phyloP scores from a whole-genome alignment of 2,797 vertebrate genomes.

The Enteromius thamalakanensis region DNA sequence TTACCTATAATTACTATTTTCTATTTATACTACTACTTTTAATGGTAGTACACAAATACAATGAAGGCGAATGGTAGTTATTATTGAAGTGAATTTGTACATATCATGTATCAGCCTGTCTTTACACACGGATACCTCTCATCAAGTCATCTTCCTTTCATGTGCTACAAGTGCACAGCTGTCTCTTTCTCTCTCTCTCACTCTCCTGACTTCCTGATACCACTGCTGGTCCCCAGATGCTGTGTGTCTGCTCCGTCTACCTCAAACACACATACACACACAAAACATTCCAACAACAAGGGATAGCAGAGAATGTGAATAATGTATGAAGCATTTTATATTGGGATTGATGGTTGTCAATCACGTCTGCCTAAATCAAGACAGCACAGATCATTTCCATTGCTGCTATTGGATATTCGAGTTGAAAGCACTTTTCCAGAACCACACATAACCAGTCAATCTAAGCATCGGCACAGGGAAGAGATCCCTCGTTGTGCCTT shows the following conservation, averaged over 20 bases:
- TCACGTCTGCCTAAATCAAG: conserved; percentile 69
- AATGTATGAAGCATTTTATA: conserved; percentile 69
- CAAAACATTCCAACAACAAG: conserved; percentile 63
- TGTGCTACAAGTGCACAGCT: conserved; percentile 41
- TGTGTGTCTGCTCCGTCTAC: conserved; percentile 36
- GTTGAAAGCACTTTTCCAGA: conserved; percentile 61
- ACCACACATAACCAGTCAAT: conserved; percentile 66
- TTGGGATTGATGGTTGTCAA: conserved; percentile 72
- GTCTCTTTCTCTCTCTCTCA: conserved; percentile 40
- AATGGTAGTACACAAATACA: background rate
- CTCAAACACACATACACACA: conserved; percentile 54
- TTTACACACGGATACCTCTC: background rate
- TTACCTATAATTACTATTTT: background rate
- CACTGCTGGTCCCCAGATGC: conserved; percentile 46
- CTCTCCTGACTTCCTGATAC: conserved; percentile 26
- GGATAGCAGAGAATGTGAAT: conserved; percentile 64
- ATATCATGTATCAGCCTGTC: conserved; percentile 3
- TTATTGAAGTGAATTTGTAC: conserved; percentile 8
- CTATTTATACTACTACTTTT: background rate
- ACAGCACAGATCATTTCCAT: conserved; percentile 69
- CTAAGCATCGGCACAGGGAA: conserved; percentile 64
- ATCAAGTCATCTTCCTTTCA: conserved; percentile 25
- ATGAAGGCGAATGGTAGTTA: background rate
- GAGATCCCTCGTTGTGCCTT: conserved; percentile 69
- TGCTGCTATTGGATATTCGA: conserved; percentile 70